Base-by-base conservation (phyloP, 2,888 invertebrate genomes). In the Zhuqinia jingwanae region DNA sequence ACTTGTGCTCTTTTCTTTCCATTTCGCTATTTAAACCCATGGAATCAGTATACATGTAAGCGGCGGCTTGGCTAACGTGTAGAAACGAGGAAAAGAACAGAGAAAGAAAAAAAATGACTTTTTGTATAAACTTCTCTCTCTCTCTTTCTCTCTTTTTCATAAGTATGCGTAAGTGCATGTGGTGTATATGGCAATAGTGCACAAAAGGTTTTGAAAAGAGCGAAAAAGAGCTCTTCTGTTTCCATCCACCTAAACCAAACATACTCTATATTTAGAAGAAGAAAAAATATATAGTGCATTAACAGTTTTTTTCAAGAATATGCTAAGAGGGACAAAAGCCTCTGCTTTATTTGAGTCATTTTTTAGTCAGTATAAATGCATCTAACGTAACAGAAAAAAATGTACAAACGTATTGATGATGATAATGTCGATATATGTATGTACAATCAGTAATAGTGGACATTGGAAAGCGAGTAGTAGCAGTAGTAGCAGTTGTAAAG, bases 241-340 rank as follows among this genome's bases (percentile, higher is more conserved):
- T 36, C n/a, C 36, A 70, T 70, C 25, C 47, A 8, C 17, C 36
- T 15, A 45, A n/a, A 47, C 70, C 47, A 63, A 63, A 63, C 63
- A n/a, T 8, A 63, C 30, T 25, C 63, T 27, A n/a, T 15, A 22
- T 70, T 70, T 42, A 22, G 47, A 70, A 73, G n/a, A n/a, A n/a
- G n/a, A n/a, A n/a, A n/a, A n/a, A n/a, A n/a, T n/a, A n/a, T n/a
- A 53, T 73, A 73, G 53, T 73, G 50, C 47, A 73, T 50, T 50
- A 50, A 53, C 25, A 27, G 25, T 11, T 60, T 60, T n/a, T n/a
- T n/a, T 27, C 27, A 60, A 60, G n/a, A 27, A 27, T 11, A 58
- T 0, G n/a, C n/a, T n/a, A n/a, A 10, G 20, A 27, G 27, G 17
- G 17, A 53, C 53, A n/a, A n/a, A 53, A 53, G 13, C 15, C 60